Conservation (phyloP, 2,797 vertebrate genomes). For the Catharus ustulatus region DNA sequence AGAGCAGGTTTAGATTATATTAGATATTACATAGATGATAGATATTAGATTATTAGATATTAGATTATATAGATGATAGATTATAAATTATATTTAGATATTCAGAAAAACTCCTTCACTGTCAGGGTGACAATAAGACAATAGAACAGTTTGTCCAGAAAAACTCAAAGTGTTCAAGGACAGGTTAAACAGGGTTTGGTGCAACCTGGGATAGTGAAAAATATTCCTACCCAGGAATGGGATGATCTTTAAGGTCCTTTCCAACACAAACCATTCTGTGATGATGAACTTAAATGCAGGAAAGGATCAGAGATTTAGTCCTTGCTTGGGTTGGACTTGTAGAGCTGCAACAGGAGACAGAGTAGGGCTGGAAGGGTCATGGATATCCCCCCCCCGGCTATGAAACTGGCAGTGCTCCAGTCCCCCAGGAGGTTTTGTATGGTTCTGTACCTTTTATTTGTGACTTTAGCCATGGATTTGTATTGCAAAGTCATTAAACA, state of each 20-base stretch:
- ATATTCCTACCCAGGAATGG: neutral
- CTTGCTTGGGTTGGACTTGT: neutral
- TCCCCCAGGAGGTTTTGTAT: neutral
- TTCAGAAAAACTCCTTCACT: rapidly evolving
- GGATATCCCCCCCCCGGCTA: neutral
- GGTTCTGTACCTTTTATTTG: neutral
- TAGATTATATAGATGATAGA: too few relatives aligned
- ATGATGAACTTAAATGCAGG: neutral
- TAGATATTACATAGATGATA: too few relatives aligned
- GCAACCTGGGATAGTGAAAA: neutral
- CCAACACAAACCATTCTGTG: neutral
- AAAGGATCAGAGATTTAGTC: neutral
- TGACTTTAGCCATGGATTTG: neutral
- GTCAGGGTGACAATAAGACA: neutral
- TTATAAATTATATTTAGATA: neutral
- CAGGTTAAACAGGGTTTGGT: neutral
- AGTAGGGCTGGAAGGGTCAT: neutral
- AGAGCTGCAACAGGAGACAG: neutral
- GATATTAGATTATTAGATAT: too few relatives aligned
- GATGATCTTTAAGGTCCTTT: neutral
- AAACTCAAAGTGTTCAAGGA: neutral
- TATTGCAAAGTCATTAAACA: neutral
- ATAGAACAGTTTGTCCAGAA: neutral
- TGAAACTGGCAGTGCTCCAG: neutral
- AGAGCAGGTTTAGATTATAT: neutral